These are phyloP conservation scores for Coleophora deauratella DNA, from an alignment of 2,888 invertebrate genomes.

Conservation along the genomic window DNA sequence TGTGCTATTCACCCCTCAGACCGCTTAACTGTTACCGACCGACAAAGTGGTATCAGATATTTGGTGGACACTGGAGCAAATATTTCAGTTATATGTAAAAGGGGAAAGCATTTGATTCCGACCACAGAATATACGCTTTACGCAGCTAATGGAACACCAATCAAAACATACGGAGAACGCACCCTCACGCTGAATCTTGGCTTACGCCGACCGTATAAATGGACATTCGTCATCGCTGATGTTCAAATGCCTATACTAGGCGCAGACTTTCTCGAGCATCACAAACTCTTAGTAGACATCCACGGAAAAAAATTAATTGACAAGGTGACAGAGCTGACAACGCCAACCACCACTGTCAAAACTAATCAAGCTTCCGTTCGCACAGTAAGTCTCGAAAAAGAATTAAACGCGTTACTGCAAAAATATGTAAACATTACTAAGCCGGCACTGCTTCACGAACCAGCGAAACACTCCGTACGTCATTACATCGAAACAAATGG, in stretches of 20 bases:
- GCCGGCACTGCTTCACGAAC: background rate
- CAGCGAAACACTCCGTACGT: constrained; percentile 2
- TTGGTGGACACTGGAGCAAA: background rate
- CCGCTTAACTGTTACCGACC: background rate
- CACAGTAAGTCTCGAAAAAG: background rate
- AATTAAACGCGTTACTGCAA: background rate
- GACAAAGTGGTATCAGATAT: background rate
- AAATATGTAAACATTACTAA: constrained; percentile 1
- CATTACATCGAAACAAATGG: constrained; percentile 13
- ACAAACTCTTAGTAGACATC: background rate
- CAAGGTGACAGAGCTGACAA: background rate
- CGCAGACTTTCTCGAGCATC: background rate
- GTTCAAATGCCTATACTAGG: background rate
- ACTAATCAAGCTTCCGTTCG: background rate
- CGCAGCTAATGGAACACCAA: background rate
- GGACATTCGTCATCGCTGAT: background rate
- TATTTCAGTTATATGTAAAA: background rate
- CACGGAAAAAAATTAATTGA: background rate
- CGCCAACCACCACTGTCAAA: background rate
- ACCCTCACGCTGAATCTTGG: background rate
- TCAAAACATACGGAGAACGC: no score
- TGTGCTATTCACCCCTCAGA: background rate
- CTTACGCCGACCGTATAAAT: background rate
- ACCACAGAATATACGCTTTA: background rate
- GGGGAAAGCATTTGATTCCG: background rate